Base-by-base conservation (phyloP, 2,113 vertebrate species). In the Tichodroma muraria region DNA sequence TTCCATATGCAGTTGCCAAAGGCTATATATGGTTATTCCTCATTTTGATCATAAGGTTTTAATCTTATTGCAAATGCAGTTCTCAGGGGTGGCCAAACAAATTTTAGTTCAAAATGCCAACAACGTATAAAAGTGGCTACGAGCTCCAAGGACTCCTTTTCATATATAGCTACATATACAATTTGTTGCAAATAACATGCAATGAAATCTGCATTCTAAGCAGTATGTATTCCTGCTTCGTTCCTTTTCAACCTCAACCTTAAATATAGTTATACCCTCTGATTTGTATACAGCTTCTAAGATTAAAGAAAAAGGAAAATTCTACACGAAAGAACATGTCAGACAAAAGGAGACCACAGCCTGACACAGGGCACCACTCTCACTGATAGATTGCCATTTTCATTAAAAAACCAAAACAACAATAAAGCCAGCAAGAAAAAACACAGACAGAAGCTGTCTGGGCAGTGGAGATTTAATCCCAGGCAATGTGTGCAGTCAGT, bases 131-230 rank as follows among this genome's bases (percentile, higher is more conserved):
- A n/a, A 89, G 86, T 14, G 20, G 25, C 37, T 49, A 30, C 10
- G 13, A 88, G 56, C 49, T 75, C 80, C 75, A 84, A 68, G 28
- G 65, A 76, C 6, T 92, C 53, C 57, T 66, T 95, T 92, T 96
- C 70, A 91, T 54, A 81, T 52, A 53, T 0, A 89, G 35, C 76
- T 76, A 87, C 37, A 49, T 22, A 56, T 31, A 79, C 37, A 79
- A 96, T 85, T 91, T 79, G 42, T 76, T 92, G 91, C 73, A 92
- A 97, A 90, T 61, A 78, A 45, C 73, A 64, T 35, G 47, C 64
- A 90, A 45, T 57, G 61, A 91, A 96, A 90, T 91, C 73, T 80
- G 86, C 78, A 50, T 94, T 92, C 93, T 89, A 89, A 96, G 91
- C 80, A 82, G 38, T 24, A 61, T 10, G 16, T 76, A 79, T 47